A percentile compares a stretch with the other conserved stretches of the same genome.
These are phyloP conservation scores for Drosophila tripunctata DNA, from an alignment of 2,888 invertebrate species.

Conservation along the genomic window DNA sequence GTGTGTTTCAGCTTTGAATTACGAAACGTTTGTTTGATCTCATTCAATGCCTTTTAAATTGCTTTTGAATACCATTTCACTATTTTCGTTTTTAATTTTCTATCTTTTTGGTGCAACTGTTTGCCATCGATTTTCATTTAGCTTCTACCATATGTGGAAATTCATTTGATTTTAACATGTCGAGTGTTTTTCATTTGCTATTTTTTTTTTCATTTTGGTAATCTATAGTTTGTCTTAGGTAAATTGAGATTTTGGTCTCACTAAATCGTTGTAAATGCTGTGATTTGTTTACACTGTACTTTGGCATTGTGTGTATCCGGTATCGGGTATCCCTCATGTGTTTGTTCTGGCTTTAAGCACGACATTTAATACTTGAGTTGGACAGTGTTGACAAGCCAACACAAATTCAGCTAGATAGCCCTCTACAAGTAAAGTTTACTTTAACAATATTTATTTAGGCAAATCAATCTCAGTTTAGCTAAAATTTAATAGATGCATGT, in stretches of 20 bases:
- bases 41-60: constrained; percentile 42
- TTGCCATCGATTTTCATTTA: constrained; percentile 9
- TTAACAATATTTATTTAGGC: constrained; percentile 1
- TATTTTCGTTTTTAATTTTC: constrained; percentile 9
- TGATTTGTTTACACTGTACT: constrained; percentile 26
- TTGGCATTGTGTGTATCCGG: constrained; percentile 19
- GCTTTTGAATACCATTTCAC: constrained; percentile 57
- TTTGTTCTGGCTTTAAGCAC: constrained; percentile 2
- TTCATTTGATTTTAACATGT: constrained; percentile 19
- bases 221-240: constrained; percentile 23
- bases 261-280: constrained; percentile 1
- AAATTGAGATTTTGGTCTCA: constrained; percentile 26
- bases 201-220: no score
- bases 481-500: not conserved
- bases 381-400: constrained; percentile 2
- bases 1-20: constrained; percentile 46
- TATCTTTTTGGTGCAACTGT: constrained; percentile 16
- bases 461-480: not conserved
- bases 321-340: constrained; percentile 6
- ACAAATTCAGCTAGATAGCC: not conserved
- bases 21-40: constrained; percentile 57
- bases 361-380: constrained; percentile 9
- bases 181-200: no score
- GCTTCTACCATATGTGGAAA: not conserved
- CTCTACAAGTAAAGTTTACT: constrained; percentile 3